Percentiles rank a stretch among this genome's conserved stretches.
Conservation (phyloP, 2,113 vertebrate species). For the Elephas maximus region DNA sequence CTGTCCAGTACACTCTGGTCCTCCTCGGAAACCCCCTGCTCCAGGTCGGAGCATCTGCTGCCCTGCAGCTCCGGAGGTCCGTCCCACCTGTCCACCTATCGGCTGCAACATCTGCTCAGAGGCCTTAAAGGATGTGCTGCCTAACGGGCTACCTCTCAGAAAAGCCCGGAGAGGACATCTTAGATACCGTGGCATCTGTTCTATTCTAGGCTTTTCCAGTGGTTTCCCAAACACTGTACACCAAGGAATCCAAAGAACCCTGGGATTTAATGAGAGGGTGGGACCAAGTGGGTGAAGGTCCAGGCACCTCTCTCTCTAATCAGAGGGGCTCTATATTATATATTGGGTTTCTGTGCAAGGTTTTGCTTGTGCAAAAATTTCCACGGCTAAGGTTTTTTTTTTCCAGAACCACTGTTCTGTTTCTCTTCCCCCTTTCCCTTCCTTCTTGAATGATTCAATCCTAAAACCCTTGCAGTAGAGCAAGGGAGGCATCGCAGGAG, state of each 20-base stretch:
- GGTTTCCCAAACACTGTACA: neutral
- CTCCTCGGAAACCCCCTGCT: neutral
- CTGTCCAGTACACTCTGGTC: neutral
- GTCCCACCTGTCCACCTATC: no score
- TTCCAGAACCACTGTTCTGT: neutral
- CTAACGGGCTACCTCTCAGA: neutral
- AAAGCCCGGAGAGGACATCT: neutral
- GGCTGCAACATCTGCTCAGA: neutral
- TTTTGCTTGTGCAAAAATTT: slow-evolving; percentile 25
- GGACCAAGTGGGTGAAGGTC: neutral
- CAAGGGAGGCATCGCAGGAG: rapidly evolving
- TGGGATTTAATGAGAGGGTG: neutral
- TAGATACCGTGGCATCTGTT: neutral
- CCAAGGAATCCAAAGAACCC: neutral
- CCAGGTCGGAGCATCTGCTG: neutral
- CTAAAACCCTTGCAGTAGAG: neutral
- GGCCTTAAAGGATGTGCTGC: neutral
- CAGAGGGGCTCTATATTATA: slow-evolving; percentile 1
- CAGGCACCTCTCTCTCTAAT: neutral
- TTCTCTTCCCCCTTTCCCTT: neutral
- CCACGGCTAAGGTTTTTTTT: neutral
- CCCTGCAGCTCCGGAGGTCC: neutral
- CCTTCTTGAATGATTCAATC: neutral
- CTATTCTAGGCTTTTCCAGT: neutral
- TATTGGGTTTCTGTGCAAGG: neutral